Evolutionary conservation across 2,888 invertebrate genomes (phyloP), one percentile per base, ranked within the genome.

Genomic region (Patella depressa): DNA sequence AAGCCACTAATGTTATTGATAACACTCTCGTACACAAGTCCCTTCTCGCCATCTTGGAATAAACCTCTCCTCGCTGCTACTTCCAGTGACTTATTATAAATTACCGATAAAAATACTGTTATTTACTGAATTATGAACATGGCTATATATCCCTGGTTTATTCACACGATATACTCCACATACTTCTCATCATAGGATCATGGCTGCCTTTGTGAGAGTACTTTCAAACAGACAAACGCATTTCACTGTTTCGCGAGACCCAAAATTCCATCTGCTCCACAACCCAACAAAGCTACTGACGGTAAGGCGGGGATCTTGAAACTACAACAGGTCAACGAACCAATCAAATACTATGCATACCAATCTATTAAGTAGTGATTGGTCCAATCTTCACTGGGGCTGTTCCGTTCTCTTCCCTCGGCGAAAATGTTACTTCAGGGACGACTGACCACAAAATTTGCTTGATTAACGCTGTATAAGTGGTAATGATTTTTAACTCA

Each of bases 151-250:
- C 57, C 71, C 17, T 53, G 19, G 53, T 29, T 53, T 29, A 19
- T 71, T 69, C 59, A 54, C 70, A 54, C n/a, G 29, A 17, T 53
- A 71, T 24, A 53, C 24, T 57, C 54, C 72, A 71, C 53, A 74
- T 74, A 73, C 69, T 59, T 72, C 70, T 65, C 72, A 72, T 73
- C 69, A 53, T 45, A 72, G 75, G 80, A 84, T 82, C 78, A 86
- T 83, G 84, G 85, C 85, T 81, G 85, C 80, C 86, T 85, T 86
- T 87, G 85, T 86, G 82, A 81, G 78, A 71, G 69, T 69, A 29
- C 78, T 81, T 80, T 83, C 79, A 85, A 82, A 83, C 82, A 82
- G 76, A 81, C 73, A 79, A 79, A 81, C 76, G 78, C 79, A 77
- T 78, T 55, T 71, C 76, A 69, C 78, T 71, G 84, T 84, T 83